phyloP scores from a whole-genome alignment of 1,140 invertebrate species.

The Andrena cerasifolii region DNA sequence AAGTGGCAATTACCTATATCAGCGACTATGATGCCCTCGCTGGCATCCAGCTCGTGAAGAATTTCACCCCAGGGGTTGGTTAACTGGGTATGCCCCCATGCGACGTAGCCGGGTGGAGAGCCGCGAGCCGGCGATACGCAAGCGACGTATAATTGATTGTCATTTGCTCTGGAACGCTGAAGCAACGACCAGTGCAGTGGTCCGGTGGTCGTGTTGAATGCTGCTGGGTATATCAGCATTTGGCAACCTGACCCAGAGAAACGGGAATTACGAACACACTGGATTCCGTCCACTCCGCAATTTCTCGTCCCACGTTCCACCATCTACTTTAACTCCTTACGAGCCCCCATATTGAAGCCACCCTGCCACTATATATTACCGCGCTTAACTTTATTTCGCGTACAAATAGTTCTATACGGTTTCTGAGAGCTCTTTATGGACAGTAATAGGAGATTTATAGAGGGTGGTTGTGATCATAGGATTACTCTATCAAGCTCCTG shows the following conservation, averaged over 20 bases:
- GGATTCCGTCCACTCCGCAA: neutral
- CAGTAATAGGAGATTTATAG: too few species aligned
- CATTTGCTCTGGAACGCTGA: constrained; percentile 90
- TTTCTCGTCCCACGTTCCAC: neutral
- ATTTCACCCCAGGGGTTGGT: constrained; percentile 95
- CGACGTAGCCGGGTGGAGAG: constrained; percentile 88
- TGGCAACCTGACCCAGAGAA: constrained; percentile 86
- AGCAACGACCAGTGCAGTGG: constrained; percentile 96
- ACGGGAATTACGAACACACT: neutral
- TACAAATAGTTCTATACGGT: too few species aligned
- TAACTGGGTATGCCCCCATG: constrained; percentile 94
- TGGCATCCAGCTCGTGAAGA: constrained; percentile 86
- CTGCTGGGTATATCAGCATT: constrained; percentile 94
- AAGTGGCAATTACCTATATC: constrained; percentile 86
- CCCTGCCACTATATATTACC: neutral
- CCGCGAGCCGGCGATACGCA: constrained; percentile 91
- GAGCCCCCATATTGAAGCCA: neutral
- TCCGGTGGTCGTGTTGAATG: constrained; percentile 98
- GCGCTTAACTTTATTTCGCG: neutral
- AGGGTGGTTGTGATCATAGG: too few species aligned
- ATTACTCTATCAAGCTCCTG: too few species aligned
- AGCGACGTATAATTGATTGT: constrained; percentile 93
- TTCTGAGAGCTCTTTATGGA: neutral
- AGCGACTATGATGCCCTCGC: constrained; percentile 88
- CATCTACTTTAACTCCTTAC: neutral